Base-by-base conservation (phyloP, 2,797 vertebrate species). In the Dicrostonyx torquatus region DNA sequence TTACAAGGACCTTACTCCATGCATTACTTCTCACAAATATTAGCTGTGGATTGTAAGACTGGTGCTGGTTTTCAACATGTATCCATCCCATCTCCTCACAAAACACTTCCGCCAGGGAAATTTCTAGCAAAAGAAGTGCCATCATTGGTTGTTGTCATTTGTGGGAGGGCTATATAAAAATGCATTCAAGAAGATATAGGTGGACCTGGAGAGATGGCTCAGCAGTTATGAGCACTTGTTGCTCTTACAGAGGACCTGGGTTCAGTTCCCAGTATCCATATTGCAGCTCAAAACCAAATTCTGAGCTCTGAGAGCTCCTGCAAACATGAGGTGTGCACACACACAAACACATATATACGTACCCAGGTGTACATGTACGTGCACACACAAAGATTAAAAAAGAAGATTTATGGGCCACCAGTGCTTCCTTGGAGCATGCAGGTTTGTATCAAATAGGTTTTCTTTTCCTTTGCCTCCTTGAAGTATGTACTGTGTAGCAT, bases 391-490 rank as follows among this genome's bases (percentile, higher is more conserved):
- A 9, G 34, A 48, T n/a, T 85, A 5, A 68, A 48, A 34, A 84
- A 50, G 18, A 24, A 48, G 43, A 70, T 40, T 72, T 72, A 8
- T 3, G 43, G 68, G 58, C 55, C n/a, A 70, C 55, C 5, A 91
- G 70, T 43, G 78, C 50, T 90, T 95, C 70, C 37, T 40, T 8
- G 18, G 17, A 87, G n/a, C 73, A 24, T 34, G 12, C 1, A 40
- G 34, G 86, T 75, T 68, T 22, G 4, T 10, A 40, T 58, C 58
- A 84, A 58, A 53, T 48, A 50, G 78, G 75, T 15, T 90, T 87
- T 89, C 60, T 82, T 87, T 60, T 87, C 48, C 43, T 94, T 77
- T 76, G 73, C 26, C 37, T 91, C 43, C 45, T 31, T 45, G 86
- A 82, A 77, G 95, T 79, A 48, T 34, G 45, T 14, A 34, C 58